These are phyloP conservation scores for Oxytorus armatus DNA, from an alignment of 2,888 invertebrate genomes.

Conservation along the genomic window DNA sequence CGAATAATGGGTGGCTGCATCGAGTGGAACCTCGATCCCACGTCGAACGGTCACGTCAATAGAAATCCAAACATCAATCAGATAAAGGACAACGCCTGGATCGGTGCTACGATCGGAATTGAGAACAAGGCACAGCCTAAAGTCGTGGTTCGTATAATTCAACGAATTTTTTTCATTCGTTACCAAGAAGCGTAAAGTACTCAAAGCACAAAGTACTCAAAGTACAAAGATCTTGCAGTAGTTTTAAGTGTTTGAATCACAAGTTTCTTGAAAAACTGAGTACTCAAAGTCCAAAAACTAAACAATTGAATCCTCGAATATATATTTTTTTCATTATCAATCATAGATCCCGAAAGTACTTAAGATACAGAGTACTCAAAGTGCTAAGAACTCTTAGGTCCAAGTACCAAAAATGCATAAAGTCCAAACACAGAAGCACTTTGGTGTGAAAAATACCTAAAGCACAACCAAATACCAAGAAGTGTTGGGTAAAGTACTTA, in stretches of 20 bases:
- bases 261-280: too few species aligned
- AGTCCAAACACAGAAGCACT: too few species aligned
- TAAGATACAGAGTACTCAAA: too few species aligned
- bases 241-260: not conserved
- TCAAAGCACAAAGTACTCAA: not conserved
- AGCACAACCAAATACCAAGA: too few species aligned
- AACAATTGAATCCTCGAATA: too few species aligned
- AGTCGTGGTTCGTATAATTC: conserved; percentile 76
- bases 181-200: not conserved
- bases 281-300: too few species aligned
- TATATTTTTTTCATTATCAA: too few species aligned
- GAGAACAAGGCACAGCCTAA: conserved; percentile 71
- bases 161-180: not conserved
- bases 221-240: too few species aligned
- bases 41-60: conserved; percentile 19
- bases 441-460: too few species aligned
- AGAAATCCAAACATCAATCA: conserved; percentile 34
- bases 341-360: too few species aligned
- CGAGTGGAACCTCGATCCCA: conserved; percentile 67
- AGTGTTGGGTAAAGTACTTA: too few species aligned
- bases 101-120: conserved; percentile 82
- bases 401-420: not conserved
- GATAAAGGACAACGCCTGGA: conserved; percentile 77
- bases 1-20: conserved; percentile 73
- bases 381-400: too few species aligned